Evolutionary conservation across 2,888 invertebrate genomes (phyloP).

Genomic region (Machimus atricapillus): DNA sequence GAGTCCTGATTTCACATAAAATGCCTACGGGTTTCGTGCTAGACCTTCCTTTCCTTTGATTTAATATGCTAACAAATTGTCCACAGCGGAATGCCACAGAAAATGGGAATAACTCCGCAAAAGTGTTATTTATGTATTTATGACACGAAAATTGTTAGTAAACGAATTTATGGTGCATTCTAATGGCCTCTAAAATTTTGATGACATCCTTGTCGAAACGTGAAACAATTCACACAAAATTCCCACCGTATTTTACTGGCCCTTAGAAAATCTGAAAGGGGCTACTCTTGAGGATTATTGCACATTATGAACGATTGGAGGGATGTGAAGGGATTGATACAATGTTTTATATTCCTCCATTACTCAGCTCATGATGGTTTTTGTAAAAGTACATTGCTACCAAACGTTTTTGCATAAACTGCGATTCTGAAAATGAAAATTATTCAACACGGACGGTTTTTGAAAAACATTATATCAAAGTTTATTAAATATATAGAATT

Average conservation of each 20-base stretch:
- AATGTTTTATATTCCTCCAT: neutral
- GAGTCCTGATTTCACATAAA: neutral
- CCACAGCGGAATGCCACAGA: neutral
- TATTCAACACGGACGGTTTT: no score
- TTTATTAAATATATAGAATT: no score
- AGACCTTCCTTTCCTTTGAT: neutral
- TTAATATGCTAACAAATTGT: constrained; percentile 27
- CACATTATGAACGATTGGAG: neutral
- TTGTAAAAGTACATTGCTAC: no score
- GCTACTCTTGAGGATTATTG: neutral
- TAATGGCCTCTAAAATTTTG: constrained; percentile 25
- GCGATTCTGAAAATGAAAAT: no score
- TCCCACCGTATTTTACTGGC: neutral
- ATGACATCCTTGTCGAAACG: neutral
- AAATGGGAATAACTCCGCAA: neutral
- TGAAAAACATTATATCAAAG: no score
- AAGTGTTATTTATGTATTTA: constrained; percentile 34
- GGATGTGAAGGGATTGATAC: neutral
- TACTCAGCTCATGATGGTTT: no score
- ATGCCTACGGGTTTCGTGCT: neutral
- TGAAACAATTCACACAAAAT: constrained; percentile 18
- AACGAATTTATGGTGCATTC: constrained; percentile 32
- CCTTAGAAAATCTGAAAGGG: neutral
- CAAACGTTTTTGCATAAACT: no score
- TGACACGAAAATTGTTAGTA: constrained; percentile 32